Percentiles rank a stretch among this genome's conserved stretches.
Evolutionary conservation across 2,888 invertebrate species (phyloP).

Genomic region (Andrena chrysosceles): DNA sequence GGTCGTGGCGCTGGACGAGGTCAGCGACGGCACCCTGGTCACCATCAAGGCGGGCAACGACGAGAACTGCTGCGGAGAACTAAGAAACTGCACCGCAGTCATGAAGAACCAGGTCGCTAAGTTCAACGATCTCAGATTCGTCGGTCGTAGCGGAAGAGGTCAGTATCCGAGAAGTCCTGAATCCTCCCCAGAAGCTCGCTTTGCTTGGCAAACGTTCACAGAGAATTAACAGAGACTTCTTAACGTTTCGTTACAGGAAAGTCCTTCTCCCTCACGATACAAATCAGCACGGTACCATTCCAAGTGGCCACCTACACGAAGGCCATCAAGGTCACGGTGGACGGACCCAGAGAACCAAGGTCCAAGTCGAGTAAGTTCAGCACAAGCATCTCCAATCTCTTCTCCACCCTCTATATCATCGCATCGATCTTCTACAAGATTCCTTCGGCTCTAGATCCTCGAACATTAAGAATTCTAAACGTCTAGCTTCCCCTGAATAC

Average conservation of each 20-base stretch:
- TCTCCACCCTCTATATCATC: background rate
- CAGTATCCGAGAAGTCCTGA: constrained; percentile 67
- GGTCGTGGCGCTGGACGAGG: constrained; percentile 96
- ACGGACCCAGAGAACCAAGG: constrained; percentile 98
- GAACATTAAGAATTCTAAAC: background rate
- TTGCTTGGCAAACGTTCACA: background rate
- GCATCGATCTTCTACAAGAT: constrained; percentile 19
- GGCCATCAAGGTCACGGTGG: constrained; percentile 99
- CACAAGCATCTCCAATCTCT: background rate
- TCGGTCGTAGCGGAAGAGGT: constrained; percentile 98
- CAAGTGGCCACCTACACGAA: constrained; percentile 98
- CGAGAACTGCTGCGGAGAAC: constrained; percentile 98
- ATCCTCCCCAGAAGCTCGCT: background rate
- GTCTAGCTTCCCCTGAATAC: too few relatives aligned
- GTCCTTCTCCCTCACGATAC: constrained; percentile 97
- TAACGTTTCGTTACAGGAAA: constrained; percentile 88
- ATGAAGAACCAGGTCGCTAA: constrained; percentile 99
- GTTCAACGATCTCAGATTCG: constrained; percentile 99
- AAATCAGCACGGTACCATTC: constrained; percentile 91
- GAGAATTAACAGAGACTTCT: constrained; percentile 26
- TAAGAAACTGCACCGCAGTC: constrained; percentile 96
- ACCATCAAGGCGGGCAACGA: constrained; percentile 98
- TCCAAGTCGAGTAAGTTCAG: constrained; percentile 96
- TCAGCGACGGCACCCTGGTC: constrained; percentile 97
- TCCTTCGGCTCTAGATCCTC: background rate